Percentiles rank a stretch among this genome's conserved stretches.
Conservation (phyloP, 2,113 vertebrate genomes). For the Clarias gariepinus region DNA sequence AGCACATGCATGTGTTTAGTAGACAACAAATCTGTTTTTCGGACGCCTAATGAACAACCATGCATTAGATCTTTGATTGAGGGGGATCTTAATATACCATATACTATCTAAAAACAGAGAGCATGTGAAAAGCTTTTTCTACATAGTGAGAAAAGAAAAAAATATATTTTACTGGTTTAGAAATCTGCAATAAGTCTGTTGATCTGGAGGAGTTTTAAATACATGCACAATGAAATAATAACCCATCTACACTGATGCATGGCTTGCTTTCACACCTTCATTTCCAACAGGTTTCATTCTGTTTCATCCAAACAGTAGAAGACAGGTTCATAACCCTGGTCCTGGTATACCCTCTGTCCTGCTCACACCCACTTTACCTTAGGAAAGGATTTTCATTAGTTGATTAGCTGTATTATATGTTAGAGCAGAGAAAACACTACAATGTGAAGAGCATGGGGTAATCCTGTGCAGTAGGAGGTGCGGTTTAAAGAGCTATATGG, state of each 20-base stretch:
- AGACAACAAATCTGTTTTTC: not conserved
- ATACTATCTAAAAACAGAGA: no score
- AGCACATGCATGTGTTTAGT: conserved; percentile 12
- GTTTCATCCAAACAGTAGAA: not conserved
- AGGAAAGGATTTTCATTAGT: not conserved
- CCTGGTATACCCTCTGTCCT: not conserved
- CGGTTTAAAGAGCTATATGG: not conserved
- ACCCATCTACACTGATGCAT: not conserved
- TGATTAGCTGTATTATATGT: not conserved
- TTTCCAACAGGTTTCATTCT: conserved; percentile 35
- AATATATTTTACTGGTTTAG: not conserved
- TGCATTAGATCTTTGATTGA: not conserved
- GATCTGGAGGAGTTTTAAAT: no score
- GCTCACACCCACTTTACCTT: not conserved
- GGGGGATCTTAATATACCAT: not conserved
- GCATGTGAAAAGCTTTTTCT: not conserved
- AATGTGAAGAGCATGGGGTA: not conserved
- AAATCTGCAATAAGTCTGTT: not conserved
- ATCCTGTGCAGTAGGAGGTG: not conserved
- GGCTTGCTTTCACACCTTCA: not conserved
- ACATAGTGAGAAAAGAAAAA: not conserved
- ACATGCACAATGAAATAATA: not conserved
- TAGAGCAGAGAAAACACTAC: not conserved
- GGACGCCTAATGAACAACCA: not conserved
- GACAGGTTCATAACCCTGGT: not conserved